Base-by-base conservation (phyloP, 2,888 invertebrate genomes). In the Tinea trinotella region DNA sequence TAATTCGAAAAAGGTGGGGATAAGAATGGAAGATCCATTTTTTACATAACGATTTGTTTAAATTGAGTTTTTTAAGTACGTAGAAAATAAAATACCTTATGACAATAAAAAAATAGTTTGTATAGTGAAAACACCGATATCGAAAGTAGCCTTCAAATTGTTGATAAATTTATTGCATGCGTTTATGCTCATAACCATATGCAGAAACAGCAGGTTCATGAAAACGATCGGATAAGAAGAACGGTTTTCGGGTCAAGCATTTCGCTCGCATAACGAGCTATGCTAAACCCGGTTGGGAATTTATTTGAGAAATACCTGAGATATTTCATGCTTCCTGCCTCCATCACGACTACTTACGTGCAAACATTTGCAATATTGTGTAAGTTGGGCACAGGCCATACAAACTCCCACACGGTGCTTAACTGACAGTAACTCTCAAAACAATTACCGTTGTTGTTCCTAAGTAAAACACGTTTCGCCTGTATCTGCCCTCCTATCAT, bases 351-450 rank as follows among this genome's bases (percentile, higher is more conserved):
- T 46, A 46, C 46, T 72, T 74, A 67, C 67, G 65, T 68, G 69
- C 71, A 71, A 74, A 72, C 67, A 73, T 70, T 68, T 61, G 63
- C 64, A 64, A 66, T 67, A 67, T 67, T 68, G 67, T 68, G 63
- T 64, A 69, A 71, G 65, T 71, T 70, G 64, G 65, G 64, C 66
- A 65, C 7, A 12, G 15, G 13, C 40, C 40, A 40, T 40, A 40
- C 40, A 13, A 40, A 71, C 72, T 70, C 68, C 68, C 68, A 70
- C 70, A 65, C 62, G 58, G 61, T 59, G 61, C 63, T 66, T 65
- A 64, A 68, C 70, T 70, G 72, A 68, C 71, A 66, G 69, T 67
- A 70, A 74, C 74, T 71, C 70, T 76, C 72, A 73, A 71, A 74
- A 74, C 71, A 71, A 70, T 69, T 68, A 68, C 64, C 66, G 66